These are phyloP conservation scores for Fragum fragum DNA, from an alignment of 2,888 invertebrate species.

Conservation along the genomic window DNA sequence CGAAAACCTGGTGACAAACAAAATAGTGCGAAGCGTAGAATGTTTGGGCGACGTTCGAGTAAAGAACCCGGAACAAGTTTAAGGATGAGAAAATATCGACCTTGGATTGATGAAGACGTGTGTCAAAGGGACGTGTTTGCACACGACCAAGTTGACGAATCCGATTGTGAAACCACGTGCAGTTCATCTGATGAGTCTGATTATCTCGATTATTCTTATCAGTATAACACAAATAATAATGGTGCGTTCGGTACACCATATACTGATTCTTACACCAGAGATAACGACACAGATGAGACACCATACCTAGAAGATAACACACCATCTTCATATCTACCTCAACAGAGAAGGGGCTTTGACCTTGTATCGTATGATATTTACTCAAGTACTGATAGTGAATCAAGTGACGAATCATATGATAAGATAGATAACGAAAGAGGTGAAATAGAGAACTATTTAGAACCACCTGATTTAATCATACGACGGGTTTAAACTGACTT, in stretches of 20 bases:
- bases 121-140: not conserved
- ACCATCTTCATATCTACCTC: not conserved
- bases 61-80: not conserved
- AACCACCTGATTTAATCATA: not conserved
- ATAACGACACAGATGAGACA: not conserved
- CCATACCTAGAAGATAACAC: not conserved
- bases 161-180: constrained; percentile 35
- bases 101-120: not conserved
- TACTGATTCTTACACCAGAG: not conserved
- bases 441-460: not conserved
- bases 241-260: not conserved
- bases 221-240: constrained; percentile 32
- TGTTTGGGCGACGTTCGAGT: not conserved
- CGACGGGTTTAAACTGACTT: not conserved
- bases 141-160: not conserved
- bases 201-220: constrained; percentile 56
- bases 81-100: not conserved
- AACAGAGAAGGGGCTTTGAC: not conserved
- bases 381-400: constrained; percentile 10
- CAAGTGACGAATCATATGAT: not conserved
- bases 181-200: constrained; percentile 49
- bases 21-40: not conserved
- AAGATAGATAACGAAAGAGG: not conserved
- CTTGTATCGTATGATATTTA: constrained; percentile 26
- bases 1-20: not conserved